Conservation (phyloP, 2,113 vertebrate species). For the Melanotaenia duboulayi region DNA sequence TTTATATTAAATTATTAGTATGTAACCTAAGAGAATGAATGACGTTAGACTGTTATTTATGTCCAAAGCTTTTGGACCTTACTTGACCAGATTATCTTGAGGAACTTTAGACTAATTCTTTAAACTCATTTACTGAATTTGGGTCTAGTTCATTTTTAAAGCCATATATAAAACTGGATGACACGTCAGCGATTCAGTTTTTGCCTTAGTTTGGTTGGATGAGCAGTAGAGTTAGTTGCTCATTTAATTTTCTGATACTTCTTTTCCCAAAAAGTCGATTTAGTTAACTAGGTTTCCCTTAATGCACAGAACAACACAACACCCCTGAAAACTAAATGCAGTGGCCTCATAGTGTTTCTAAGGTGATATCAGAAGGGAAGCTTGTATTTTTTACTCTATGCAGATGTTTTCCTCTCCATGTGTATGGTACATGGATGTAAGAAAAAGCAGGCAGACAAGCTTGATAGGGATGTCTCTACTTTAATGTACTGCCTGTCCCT, state of each 20-base stretch:
- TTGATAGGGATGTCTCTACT: constrained; percentile 63
- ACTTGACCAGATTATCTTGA: constrained; percentile 20
- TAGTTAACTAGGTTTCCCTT: neutral
- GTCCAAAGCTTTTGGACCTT: constrained; percentile 30
- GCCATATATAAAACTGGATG: constrained; percentile 19
- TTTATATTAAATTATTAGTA: constrained; percentile 51
- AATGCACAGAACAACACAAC: neutral
- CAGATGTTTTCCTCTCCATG: constrained; percentile 41
- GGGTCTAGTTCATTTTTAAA: constrained; percentile 27
- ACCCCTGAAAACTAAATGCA: neutral
- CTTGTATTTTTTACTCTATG: constrained; percentile 39
- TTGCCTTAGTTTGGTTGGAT: neutral
- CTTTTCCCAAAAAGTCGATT: neutral
- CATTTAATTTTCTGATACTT: neutral
- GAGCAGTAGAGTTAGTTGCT: neutral
- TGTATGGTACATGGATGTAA: constrained; percentile 55
- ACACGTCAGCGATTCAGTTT: neutral
- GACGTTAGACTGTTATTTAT: constrained; percentile 48
- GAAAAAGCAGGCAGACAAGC: constrained; percentile 54
- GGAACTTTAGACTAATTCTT: constrained; percentile 31
- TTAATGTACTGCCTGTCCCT: constrained; percentile 75
- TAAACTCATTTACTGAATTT: constrained; percentile 35
- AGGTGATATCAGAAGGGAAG: constrained; percentile 12
- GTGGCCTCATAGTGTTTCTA: constrained; percentile 46
- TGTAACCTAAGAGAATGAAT: constrained; percentile 43